These are phyloP conservation scores for Ormyrus nitidulus DNA, from an alignment of 2,888 invertebrate genomes.

Conservation along the genomic window DNA sequence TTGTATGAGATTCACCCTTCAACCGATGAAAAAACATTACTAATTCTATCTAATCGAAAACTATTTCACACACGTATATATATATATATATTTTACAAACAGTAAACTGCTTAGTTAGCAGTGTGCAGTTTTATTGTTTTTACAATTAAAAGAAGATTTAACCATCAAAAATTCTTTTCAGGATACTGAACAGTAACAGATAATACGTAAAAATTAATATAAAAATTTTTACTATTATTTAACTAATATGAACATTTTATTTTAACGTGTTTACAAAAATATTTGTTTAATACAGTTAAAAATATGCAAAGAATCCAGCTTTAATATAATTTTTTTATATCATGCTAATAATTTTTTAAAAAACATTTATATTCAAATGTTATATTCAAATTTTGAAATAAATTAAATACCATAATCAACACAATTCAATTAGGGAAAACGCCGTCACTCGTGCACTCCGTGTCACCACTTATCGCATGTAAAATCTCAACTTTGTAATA, in stretches of 20 bases:
- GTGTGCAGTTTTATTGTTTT: slow-evolving; percentile 27
- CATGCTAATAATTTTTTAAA: background rate
- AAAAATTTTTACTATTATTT: background rate
- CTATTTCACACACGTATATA: background rate
- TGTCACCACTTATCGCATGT: too few species aligned
- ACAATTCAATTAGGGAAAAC: too few species aligned
- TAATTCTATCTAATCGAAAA: slow-evolving; percentile 22
- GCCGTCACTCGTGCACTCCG: too few species aligned
- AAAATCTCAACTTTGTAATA: too few species aligned
- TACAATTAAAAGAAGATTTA: slow-evolving; percentile 5
- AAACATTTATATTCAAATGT: too few species aligned
- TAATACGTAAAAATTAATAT: background rate
- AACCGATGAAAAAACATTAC: slow-evolving; percentile 28
- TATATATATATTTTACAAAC: slow-evolving; percentile 14
- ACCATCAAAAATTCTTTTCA: background rate
- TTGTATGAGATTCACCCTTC: slow-evolving; percentile 29
- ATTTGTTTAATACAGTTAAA: background rate
- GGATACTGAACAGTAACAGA: slow-evolving; percentile 15
- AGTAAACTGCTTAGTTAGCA: slow-evolving; percentile 21
- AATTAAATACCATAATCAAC: too few species aligned
- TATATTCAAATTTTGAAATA: too few species aligned
- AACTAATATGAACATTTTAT: too few species aligned
- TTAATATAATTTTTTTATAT: background rate
- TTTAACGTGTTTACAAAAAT: background rate
- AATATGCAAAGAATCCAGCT: too few species aligned